Evolutionary conservation across 2,113 vertebrate species (phyloP), one percentile per base, ranked within the genome.

Genomic region (Cinclus cinclus): DNA sequence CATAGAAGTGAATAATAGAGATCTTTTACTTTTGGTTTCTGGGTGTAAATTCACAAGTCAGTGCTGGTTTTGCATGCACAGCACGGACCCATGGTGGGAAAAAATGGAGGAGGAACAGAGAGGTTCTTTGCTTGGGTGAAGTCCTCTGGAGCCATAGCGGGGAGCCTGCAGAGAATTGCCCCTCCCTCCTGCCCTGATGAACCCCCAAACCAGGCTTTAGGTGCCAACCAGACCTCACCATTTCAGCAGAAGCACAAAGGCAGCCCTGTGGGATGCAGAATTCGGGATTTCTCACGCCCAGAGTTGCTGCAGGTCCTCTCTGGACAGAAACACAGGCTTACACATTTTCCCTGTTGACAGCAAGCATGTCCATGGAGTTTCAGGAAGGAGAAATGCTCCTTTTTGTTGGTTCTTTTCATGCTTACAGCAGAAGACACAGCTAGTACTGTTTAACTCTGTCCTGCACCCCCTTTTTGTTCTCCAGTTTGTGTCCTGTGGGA

Each of bases 21-120:
- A 68, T 83, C 87, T 92, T 80, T 89, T 87, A 42, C 95, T 94
- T 96, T 92, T 94, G 87, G 74, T 95, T 96, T 95, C 81, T 91
- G 91, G 75, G 78, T 91, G 89, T 89, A 89, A 95, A 89, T 79
- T 76, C 85, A 65, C 21, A 4, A 14, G 79, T 84, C 78, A 47
- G 89, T 0, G 2, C 39, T 41, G 63, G 84, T 39, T 95, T 91
- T 87, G 87, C 68, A 59, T 82, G 71, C 62, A 4, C 50, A 62
- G 15, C 65, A 69, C 3, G 1, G 52, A 55, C 39, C 50, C 11
- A 1, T 3, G 49, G 78, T 85, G 87, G 71, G 91, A 87, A 91
- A 92, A 83, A 62, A 39, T 33, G 2, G 81, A 56, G 89, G 22
- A 87, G 53, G 85, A 18, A 55, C 81, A 67, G 71, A 71, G 49